These are phyloP conservation scores for Pocillopora verrucosa DNA, from an alignment of 64 coral and sea anemone species.

Conservation along the genomic window DNA sequence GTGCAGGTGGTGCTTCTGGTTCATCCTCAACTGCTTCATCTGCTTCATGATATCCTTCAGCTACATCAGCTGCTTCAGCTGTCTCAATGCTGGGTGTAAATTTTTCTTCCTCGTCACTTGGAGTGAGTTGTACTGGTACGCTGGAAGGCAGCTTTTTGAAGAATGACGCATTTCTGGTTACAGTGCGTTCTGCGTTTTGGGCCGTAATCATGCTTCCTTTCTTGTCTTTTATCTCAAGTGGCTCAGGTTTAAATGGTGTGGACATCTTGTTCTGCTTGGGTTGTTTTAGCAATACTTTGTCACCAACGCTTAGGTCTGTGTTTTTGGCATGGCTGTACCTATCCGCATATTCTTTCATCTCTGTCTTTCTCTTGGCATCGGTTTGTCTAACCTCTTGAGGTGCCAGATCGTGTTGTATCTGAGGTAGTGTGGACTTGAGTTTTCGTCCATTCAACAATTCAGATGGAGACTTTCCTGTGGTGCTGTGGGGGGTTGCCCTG, in stretches of 20 bases:
- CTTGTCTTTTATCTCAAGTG: neutral
- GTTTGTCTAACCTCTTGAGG: neutral
- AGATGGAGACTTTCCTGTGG: neutral
- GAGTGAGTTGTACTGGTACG: neutral
- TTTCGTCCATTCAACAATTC: neutral
- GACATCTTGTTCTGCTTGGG: conserved; percentile 3
- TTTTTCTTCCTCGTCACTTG: neutral
- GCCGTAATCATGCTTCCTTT: conserved; percentile 31
- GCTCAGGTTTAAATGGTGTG: conserved; percentile 5
- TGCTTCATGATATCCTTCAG: neutral
- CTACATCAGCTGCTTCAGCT: neutral
- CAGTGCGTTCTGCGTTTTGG: neutral
- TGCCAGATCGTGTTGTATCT: neutral
- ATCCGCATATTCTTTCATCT: neutral
- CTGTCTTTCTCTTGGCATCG: neutral
- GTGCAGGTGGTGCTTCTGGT: conserved; percentile 1
- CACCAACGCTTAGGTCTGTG: conserved; percentile 1
- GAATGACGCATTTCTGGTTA: conserved; percentile 22
- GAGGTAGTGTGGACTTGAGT: neutral
- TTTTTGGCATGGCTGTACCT: neutral
- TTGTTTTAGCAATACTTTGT: neutral
- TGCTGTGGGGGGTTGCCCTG: conserved; percentile 10
- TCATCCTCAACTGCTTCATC: neutral
- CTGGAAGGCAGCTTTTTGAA: neutral
- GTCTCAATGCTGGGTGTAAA: neutral